phyloP scores from a whole-genome alignment of 2,797 vertebrate species.

The Arnoldichthys spilopterus region DNA sequence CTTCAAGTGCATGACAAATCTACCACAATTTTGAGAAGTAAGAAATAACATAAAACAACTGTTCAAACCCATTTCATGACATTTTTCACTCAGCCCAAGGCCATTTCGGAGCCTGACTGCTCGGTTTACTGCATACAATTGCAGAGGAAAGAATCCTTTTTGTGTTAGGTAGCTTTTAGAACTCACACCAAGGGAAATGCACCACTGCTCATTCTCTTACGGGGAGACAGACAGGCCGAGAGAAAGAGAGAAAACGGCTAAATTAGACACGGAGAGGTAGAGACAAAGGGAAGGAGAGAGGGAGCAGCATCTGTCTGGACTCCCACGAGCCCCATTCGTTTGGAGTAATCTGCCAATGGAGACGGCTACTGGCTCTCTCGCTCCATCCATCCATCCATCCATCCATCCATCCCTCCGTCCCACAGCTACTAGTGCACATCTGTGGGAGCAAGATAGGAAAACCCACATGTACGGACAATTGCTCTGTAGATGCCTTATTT shows the following conservation, averaged over 20 bases:
- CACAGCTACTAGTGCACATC: conserved; percentile 50
- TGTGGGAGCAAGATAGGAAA: conserved; percentile 60
- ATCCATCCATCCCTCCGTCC: conserved; percentile 34
- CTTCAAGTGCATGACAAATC: conserved; percentile 19
- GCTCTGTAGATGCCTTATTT: conserved; percentile 3
- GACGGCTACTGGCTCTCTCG: conserved; percentile 40
- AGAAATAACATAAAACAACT: background rate
- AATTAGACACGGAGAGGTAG: conserved; percentile 39
- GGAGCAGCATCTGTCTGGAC: conserved; percentile 52
- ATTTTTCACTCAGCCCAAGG: background rate
- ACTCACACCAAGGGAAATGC: conserved; percentile 1
- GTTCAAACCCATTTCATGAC: background rate
- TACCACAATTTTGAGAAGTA: background rate
- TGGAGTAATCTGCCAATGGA: conserved; percentile 59
- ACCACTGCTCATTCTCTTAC: conserved; percentile 13
- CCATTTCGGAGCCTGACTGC: conserved; percentile 1
- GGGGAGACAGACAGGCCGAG: conserved; percentile 16
- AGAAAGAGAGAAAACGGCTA: background rate
- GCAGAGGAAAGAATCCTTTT: background rate
- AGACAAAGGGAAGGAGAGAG: conserved; percentile 15
- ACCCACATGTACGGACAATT: conserved; percentile 45
- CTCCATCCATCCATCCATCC: conserved; percentile 34
- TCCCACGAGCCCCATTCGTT: conserved; percentile 51
- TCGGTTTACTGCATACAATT: conserved; percentile 16
- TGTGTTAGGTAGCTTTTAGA: conserved; percentile 1